Base-by-base conservation (phyloP, 2,113 vertebrate genomes). In the Diadophis punctatus region DNA sequence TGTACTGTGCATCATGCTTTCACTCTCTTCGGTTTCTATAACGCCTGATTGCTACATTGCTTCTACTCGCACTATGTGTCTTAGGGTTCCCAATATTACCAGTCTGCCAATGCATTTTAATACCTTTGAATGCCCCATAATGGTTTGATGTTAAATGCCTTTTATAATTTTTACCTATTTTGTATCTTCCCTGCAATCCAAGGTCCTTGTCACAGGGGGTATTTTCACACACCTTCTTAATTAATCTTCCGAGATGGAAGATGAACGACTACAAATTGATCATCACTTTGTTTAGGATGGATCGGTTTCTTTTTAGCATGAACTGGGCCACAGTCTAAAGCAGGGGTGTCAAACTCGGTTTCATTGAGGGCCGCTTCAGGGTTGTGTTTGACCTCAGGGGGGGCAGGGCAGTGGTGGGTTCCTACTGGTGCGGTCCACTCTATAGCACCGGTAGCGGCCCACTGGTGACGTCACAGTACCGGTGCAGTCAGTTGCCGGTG, bases 121-220 rank as follows among this genome's bases (percentile, higher is more conserved):
- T 53, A 25, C 4, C 92, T 3, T 0, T 87, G 86, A 48, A 27
- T 87, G 74, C 18, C 27, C 23, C 89, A 56, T 85, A 23, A 93
- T 93, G 86, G 0, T 14, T 27, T 55, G 92, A 49, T 8, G 3
- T 0, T 91, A 96, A 63, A 92, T 48, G 7, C 53, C 84, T 87
- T 8, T 94, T 93, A 91, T 39, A 90, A 20, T 55, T 8, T 46
- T 95, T 94, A 86, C 14, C 43, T 84, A 80, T 49, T 52, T 92
- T 27, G 93, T 80, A 93, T 84, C 92, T 89, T 52, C 30, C 91
- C 56, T 90, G 1, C 90, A 43, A 86, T 91, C 63, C 27, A 91
- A 92, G 53, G 20, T 34, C 84, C 89, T 0, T 0, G 34, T 20
- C 68, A n/a, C n/a, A 9, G 4, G 48, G 25, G 14, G 2, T 8